Evolutionary conservation across 2,113 vertebrate species (phyloP).

Genomic region (human (Homo sapiens)): DNA sequence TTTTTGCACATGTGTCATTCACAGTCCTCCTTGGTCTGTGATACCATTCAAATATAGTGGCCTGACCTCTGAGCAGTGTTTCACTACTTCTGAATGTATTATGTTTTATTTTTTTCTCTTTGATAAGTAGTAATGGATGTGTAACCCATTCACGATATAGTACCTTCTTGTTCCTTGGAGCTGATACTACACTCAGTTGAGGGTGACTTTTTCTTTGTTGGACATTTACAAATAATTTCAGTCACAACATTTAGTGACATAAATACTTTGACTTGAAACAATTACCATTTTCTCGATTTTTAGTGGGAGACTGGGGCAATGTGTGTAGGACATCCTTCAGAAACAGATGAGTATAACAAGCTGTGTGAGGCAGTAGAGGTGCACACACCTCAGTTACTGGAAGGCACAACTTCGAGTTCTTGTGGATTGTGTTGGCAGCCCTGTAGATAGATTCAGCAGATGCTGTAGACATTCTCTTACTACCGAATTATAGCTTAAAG

Average conservation of each 20-base stretch:
- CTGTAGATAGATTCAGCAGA: not conserved
- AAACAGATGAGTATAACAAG: not conserved
- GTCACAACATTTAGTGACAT: not conserved
- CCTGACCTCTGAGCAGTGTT: not conserved
- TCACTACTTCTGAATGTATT: not conserved
- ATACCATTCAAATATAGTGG: not conserved
- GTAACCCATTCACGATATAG: not conserved
- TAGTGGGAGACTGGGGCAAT: not conserved
- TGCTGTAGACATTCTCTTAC: not conserved
- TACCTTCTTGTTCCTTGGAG: not conserved
- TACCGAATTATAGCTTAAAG: not conserved
- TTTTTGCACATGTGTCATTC: not conserved
- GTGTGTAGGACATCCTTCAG: not conserved
- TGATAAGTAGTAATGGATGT: not conserved
- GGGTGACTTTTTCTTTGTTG: not conserved
- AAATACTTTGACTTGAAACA: conserved; percentile 43
- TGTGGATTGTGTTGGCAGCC: not conserved
- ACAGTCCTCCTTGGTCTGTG: not conserved
- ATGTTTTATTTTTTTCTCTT: not conserved
- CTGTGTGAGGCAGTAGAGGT: not conserved
- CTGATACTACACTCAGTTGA: not conserved
- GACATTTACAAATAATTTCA: not conserved
- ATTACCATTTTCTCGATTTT: conserved; percentile 18
- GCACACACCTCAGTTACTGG: not conserved
- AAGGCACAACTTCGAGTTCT: not conserved